Percentiles rank a stretch among this genome's conserved stretches.
These are phyloP conservation scores for Dallia pectoralis DNA, from an alignment of 2,797 vertebrate species.

Conservation along the genomic window DNA sequence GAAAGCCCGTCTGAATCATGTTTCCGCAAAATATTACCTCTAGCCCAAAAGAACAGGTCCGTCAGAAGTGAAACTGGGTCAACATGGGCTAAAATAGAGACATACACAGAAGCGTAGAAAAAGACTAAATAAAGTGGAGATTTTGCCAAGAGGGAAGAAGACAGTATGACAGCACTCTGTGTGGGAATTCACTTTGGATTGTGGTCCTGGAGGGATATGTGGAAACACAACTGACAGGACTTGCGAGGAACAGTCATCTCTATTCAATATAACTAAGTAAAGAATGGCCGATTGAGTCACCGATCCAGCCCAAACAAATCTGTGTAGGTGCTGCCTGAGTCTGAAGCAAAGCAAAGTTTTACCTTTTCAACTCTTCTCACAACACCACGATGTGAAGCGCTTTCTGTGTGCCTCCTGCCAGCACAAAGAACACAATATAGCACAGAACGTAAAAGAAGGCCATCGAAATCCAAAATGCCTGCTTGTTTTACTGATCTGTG, in stretches of 20 bases:
- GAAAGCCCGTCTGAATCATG: slow-evolving; percentile 35
- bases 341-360: slow-evolving; percentile 12
- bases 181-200: slow-evolving; percentile 74
- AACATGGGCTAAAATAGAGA: slow-evolving; percentile 70
- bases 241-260: slow-evolving; percentile 66
- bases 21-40: slow-evolving; percentile 55
- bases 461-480: no score
- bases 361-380: slow-evolving; percentile 23
- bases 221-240: slow-evolving; percentile 73
- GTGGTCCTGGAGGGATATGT: slow-evolving; percentile 68
- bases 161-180: slow-evolving; percentile 71
- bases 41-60: slow-evolving; percentile 59
- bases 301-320: slow-evolving; percentile 59
- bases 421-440: background rate
- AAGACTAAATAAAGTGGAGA: slow-evolving; percentile 70
- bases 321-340: slow-evolving; percentile 50
- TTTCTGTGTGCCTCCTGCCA: background rate
- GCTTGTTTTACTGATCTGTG: no score
- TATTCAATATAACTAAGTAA: slow-evolving; percentile 67
- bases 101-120: slow-evolving; percentile 63
- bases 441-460: background rate
- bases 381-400: background rate
- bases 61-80: slow-evolving; percentile 70
- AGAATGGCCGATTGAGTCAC: slow-evolving; percentile 54
- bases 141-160: slow-evolving; percentile 74